Conservation (phyloP, 2,797 vertebrate species). For the Spea hammondii region DNA sequence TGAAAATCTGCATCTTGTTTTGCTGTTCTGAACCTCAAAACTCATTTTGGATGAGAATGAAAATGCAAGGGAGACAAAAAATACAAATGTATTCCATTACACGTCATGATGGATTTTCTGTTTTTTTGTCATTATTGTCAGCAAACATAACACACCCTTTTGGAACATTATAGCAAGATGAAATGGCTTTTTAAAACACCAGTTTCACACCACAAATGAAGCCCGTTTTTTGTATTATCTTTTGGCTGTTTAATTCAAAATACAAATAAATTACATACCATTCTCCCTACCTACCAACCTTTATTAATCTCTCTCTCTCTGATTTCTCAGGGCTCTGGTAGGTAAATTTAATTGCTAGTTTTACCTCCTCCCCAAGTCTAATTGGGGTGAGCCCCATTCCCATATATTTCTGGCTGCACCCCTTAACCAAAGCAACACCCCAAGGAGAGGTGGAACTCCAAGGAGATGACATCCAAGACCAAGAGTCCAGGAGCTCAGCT, state of each 20-base stretch:
- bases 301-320: too few relatives aligned
- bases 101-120: slow-evolving; percentile 3
- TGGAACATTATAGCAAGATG: slow-evolving; percentile 8
- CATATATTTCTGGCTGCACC: too few relatives aligned
- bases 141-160: background rate
- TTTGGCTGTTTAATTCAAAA: slow-evolving; percentile 5
- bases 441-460: too few relatives aligned
- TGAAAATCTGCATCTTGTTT: slow-evolving; percentile 4
- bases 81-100: background rate
- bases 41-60: background rate
- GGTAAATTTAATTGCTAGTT: too few relatives aligned
- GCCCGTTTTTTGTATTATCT: slow-evolving; percentile 22
- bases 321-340: too few relatives aligned
- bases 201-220: slow-evolving; percentile 4
- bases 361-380: too few relatives aligned
- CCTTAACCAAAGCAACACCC: too few relatives aligned
- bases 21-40: background rate
- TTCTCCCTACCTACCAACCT: background rate
- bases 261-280: background rate
- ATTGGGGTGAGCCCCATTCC: too few relatives aligned
- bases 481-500: too few relatives aligned
- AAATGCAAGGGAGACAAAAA: background rate
- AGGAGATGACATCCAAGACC: too few relatives aligned
- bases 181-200: background rate
- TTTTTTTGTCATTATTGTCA: slow-evolving; percentile 10